These are phyloP conservation scores for Papilio gigon DNA, from an alignment of 2,888 invertebrate species.

Conservation along the genomic window DNA sequence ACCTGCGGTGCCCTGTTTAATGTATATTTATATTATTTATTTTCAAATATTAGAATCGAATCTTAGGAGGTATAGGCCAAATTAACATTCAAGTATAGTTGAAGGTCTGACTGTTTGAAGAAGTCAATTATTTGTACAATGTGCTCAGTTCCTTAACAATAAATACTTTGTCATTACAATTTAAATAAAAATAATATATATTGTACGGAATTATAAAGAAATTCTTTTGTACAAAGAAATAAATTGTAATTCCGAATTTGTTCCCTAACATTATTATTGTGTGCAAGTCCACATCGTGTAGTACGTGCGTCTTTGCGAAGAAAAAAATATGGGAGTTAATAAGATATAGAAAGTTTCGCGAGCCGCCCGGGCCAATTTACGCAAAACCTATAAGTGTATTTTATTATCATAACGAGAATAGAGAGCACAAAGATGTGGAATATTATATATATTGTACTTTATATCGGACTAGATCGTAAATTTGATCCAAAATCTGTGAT, in stretches of 20 bases:
- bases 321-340: slow-evolving; percentile 40
- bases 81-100: neutral
- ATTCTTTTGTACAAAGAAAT: slow-evolving; percentile 20
- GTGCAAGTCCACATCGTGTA: slow-evolving; percentile 35
- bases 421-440: slow-evolving; percentile 14
- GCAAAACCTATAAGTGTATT: slow-evolving; percentile 34
- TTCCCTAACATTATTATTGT: slow-evolving; percentile 39
- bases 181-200: neutral
- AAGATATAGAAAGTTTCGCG: slow-evolving; percentile 39
- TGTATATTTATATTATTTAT: neutral
- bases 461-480: slow-evolving; percentile 2
- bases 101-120: too few relatives aligned
- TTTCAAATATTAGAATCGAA: neutral
- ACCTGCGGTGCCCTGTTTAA: neutral
- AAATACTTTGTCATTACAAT: neutral
- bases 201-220: neutral
- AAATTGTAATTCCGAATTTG: slow-evolving; percentile 38
- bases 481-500: neutral
- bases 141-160: neutral
- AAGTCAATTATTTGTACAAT: too few relatives aligned
- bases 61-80: neutral
- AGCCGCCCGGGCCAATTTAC: slow-evolving; percentile 31
- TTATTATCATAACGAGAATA: slow-evolving; percentile 32
- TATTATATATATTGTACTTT: slow-evolving; percentile 13
- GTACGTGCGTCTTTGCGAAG: slow-evolving; percentile 37